These are phyloP conservation scores for Salvelinus fontinalis DNA, from an alignment of 2,113 vertebrate species.

Conservation along the genomic window DNA sequence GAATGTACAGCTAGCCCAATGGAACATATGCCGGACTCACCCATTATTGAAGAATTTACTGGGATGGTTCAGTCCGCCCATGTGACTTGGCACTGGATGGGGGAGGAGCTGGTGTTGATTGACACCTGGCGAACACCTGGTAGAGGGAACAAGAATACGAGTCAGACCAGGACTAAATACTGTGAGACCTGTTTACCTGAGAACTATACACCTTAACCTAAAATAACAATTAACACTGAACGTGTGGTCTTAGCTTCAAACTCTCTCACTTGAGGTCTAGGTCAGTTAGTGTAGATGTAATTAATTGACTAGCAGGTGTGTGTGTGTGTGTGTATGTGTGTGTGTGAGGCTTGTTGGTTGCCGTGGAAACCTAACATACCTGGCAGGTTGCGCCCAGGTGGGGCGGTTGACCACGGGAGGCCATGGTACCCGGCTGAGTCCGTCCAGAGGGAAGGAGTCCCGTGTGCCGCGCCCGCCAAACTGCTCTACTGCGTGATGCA, in stretches of 20 bases:
- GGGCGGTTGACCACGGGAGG: conserved; percentile 77
- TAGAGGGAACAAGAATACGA: background rate
- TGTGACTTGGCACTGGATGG: conserved; percentile 74
- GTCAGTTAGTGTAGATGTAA: background rate
- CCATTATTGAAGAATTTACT: conserved; percentile 78
- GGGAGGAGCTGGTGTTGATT: conserved; percentile 81
- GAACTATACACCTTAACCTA: background rate
- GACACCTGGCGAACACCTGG: conserved; percentile 80
- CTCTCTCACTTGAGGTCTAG: too few relatives aligned
- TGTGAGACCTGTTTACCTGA: background rate
- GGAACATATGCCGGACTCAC: conserved; percentile 64
- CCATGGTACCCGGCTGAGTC: conserved; percentile 84
- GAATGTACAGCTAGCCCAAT: background rate
- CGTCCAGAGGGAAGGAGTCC: conserved; percentile 86
- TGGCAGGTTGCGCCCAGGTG: conserved; percentile 79
- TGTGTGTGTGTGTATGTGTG: conserved; percentile 9
- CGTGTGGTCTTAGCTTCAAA: background rate
- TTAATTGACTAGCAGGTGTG: background rate
- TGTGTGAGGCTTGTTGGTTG: conserved; percentile 12
- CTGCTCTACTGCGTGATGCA: conserved; percentile 90
- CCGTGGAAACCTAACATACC: conserved; percentile 64
- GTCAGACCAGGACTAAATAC: background rate
- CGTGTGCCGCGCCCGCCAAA: conserved; percentile 85
- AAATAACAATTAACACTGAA: background rate
- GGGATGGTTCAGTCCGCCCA: conserved; percentile 77